phyloP scores from a whole-genome alignment of 2,888 invertebrate genomes.

The Chrysodeixis includens region DNA sequence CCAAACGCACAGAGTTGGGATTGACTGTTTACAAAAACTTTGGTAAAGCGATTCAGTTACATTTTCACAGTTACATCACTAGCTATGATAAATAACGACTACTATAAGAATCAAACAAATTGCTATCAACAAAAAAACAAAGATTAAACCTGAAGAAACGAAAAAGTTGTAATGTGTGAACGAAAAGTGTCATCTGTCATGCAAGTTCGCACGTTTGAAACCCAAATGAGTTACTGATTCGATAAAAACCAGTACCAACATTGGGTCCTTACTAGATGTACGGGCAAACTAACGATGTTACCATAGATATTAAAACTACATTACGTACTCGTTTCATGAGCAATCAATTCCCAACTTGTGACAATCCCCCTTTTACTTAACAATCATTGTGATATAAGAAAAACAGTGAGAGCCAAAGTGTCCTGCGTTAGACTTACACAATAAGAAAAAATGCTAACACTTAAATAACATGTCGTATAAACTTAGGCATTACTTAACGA shows the following conservation, averaged over 20 bases:
- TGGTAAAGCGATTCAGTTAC: background rate
- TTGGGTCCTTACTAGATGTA: background rate
- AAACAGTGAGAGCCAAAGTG: conserved; percentile 72
- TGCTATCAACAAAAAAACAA: background rate
- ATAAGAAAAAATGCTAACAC: conserved; percentile 85
- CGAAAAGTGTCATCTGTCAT: background rate
- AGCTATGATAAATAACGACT: background rate
- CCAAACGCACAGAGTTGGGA: conserved; percentile 58
- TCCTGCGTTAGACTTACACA: conserved; percentile 81
- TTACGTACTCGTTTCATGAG: background rate
- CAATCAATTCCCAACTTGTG: conserved; percentile 56
- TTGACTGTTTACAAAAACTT: conserved; percentile 11
- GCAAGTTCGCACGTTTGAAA: background rate
- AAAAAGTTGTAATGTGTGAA: background rate
- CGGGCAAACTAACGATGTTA: background rate
- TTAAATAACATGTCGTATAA: conserved; percentile 84
- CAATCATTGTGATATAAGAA: conserved; percentile 55
- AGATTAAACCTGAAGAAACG: background rate
- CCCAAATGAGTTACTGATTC: background rate
- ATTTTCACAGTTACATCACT: background rate
- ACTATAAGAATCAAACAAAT: background rate
- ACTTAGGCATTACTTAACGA: conserved; percentile 87
- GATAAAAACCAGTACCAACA: background rate
- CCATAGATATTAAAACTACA: background rate
- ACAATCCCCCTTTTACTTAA: conserved; percentile 45